Evolutionary conservation across 2,113 vertebrate species (phyloP).

Genomic region (mouse (Mus musculus)): GRCm39 chr2:102742501-102743000

Average conservation of each 20-base stretch:
- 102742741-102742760: conserved; percentile 38
- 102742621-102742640: neutral
- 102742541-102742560: neutral
- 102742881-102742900: neutral
- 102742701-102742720: neutral
- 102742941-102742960: conserved; percentile 56
- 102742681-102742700: neutral
- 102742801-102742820: conserved; percentile 19
- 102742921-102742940: conserved; percentile 74
- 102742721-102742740: neutral
- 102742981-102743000: conserved; percentile 22
- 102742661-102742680: neutral
- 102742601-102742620: neutral
- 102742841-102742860: neutral
- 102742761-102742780: conserved; percentile 21
- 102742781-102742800: conserved; percentile 9
- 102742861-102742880: neutral
- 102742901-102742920: neutral
- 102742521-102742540: neutral
- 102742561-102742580: neutral
- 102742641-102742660: neutral
- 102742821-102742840: neutral
- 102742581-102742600: neutral
- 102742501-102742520: neutral
- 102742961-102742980: neutral